Percentiles rank a stretch among this genome's conserved stretches.
Evolutionary conservation across 1,140 invertebrate genomes (phyloP).

Genomic region (Drosophila jambulina): DNA sequence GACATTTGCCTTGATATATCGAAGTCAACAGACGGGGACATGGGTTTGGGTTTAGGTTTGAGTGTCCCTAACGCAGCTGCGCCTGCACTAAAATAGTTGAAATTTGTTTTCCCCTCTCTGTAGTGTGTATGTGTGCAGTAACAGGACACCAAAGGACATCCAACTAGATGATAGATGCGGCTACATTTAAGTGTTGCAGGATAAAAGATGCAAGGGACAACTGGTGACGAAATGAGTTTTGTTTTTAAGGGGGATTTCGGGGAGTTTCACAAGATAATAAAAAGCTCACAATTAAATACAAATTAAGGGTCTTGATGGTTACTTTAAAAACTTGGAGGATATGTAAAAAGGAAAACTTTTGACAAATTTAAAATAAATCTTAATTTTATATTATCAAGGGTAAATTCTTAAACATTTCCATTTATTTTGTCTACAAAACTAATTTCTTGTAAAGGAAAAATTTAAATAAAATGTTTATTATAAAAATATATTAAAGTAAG

Average conservation of each 20-base stretch:
- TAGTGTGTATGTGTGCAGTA: neutral
- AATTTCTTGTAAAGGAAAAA: no score
- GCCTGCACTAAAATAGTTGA: conserved; percentile 70
- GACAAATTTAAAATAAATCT: neutral
- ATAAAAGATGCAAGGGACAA: conserved; percentile 20
- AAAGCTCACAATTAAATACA: neutral
- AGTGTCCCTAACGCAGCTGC: conserved; percentile 60
- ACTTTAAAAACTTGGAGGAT: neutral
- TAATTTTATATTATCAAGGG: neutral
- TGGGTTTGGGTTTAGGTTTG: conserved; percentile 17
- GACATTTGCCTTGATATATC: conserved; percentile 71
- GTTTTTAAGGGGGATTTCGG: neutral
- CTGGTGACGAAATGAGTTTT: neutral
- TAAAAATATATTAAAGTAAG: neutral
- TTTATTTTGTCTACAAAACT: neutral
- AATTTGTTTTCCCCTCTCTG: conserved; percentile 42
- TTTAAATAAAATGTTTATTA: no score
- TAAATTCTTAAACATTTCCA: neutral
- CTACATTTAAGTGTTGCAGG: conserved; percentile 17
- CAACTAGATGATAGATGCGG: conserved; percentile 46
- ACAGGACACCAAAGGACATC: conserved; percentile 7
- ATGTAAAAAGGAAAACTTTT: neutral
- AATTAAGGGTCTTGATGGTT: neutral
- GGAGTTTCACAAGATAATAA: neutral
- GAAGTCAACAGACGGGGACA: conserved; percentile 56